A percentile compares a stretch with the other conserved stretches of the same genome.
phyloP scores from a whole-genome alignment of 2,113 vertebrate species.

The Bucco capensis region DNA sequence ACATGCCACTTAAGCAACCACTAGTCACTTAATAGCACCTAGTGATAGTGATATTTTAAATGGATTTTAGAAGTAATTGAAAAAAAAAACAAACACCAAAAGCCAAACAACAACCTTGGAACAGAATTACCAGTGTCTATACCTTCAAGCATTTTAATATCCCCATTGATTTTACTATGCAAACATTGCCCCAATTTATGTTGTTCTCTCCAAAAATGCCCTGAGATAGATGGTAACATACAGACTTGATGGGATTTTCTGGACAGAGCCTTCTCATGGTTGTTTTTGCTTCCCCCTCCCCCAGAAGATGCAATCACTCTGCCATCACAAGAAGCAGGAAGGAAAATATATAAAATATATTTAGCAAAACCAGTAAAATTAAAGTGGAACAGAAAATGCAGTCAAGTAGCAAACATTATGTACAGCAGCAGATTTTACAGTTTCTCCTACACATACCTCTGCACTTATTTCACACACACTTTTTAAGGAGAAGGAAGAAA shows the following conservation, averaged over 20 bases:
- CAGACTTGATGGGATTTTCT: not conserved
- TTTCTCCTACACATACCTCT: conserved; percentile 34
- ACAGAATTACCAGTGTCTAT: not conserved
- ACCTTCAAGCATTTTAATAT: not conserved
- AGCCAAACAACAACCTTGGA: not conserved
- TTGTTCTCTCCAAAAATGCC: not conserved
- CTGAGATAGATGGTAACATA: not conserved
- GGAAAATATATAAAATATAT: conserved; percentile 65
- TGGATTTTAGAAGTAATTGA: not conserved
- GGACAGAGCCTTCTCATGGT: not conserved
- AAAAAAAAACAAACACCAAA: not conserved
- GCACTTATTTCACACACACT: conserved; percentile 3
- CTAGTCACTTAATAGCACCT: not conserved
- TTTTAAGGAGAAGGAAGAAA: conserved; percentile 34
- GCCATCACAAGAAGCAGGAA: conserved; percentile 57
- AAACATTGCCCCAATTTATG: not conserved
- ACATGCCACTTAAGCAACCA: not conserved
- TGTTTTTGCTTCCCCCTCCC: not conserved
- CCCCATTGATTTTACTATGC: not conserved
- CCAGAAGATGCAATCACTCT: not conserved
- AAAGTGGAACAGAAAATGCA: conserved; percentile 52
- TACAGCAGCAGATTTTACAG: conserved; percentile 51
- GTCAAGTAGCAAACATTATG: conserved; percentile 58
- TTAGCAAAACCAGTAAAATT: conserved; percentile 64
- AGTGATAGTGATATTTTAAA: not conserved